Percentiles rank a stretch among this genome's conserved stretches.
phyloP scores from a whole-genome alignment of 2,797 vertebrate genomes.

The Corythornis leucogaster region DNA sequence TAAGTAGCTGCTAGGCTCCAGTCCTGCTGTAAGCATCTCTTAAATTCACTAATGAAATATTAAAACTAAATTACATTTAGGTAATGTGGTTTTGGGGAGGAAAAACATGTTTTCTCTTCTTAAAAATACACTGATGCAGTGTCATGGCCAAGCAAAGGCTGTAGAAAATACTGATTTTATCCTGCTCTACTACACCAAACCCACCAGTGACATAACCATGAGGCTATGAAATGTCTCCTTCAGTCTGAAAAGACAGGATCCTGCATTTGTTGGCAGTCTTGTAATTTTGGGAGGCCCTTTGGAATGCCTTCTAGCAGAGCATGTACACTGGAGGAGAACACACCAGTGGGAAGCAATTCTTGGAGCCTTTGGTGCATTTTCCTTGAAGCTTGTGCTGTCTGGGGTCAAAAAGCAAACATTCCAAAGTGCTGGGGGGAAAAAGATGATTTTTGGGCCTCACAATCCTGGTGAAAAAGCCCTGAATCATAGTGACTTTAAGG shows the following conservation, averaged over 20 bases:
- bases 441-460: rapidly evolving
- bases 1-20: constrained; percentile 33
- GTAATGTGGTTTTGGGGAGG: background rate
- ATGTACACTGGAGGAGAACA: background rate
- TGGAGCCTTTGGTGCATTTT: background rate
- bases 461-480: background rate
- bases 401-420: background rate
- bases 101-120: background rate
- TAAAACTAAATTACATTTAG: constrained; percentile 12
- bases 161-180: background rate
- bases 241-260: background rate
- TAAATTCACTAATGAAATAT: constrained; percentile 48
- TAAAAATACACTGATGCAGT: background rate
- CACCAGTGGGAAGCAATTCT: rapidly evolving
- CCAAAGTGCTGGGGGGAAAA: too few species aligned
- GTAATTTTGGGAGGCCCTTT: background rate
- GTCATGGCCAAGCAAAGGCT: background rate
- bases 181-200: background rate
- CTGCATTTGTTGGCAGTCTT: background rate
- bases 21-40: constrained; percentile 31
- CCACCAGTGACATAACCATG: too few species aligned
- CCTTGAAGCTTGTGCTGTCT: background rate
- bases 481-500: background rate
- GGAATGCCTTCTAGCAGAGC: background rate
- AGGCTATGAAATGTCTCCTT: background rate